Evolutionary conservation across 1,140 invertebrate species (phyloP).

Genomic region (Aleiodes sp.): DNA sequence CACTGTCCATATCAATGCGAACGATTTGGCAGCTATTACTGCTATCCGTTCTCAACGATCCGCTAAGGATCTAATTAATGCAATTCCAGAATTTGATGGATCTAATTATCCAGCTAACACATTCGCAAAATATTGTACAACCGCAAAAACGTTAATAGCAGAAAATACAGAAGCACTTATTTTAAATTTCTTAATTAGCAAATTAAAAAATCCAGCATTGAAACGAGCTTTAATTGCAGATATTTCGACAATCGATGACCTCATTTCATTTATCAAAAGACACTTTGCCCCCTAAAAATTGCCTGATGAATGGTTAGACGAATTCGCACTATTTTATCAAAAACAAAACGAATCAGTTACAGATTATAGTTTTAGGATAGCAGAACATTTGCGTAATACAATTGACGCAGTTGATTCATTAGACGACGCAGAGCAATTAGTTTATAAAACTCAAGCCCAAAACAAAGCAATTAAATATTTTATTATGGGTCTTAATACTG

Average conservation of each 20-base stretch:
- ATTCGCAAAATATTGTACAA: not conserved
- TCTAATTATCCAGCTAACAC: not conserved
- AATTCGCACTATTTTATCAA: not conserved
- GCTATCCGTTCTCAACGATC: not conserved
- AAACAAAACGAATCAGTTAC: not conserved
- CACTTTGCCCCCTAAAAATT: not conserved
- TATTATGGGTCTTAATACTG: not conserved
- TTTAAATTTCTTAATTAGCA: not conserved
- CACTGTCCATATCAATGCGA: not conserved
- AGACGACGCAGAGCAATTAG: not conserved
- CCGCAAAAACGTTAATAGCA: not conserved
- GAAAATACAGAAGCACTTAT: not conserved
- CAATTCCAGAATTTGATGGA: not conserved
- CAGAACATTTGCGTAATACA: not conserved
- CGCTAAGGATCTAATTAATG: not conserved
- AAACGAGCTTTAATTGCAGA: not conserved
- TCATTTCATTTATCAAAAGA: not conserved
- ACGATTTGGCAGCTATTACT: not conserved
- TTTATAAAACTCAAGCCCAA: not conserved
- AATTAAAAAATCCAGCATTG: not conserved
- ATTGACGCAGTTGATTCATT: not conserved
- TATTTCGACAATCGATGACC: not conserved
- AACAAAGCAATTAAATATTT: not conserved
- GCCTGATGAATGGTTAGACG: not conserved
- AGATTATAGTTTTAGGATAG: not conserved